Evolutionary conservation across 2,888 invertebrate genomes (phyloP), one percentile per base, ranked within the genome.

Genomic region (Magallana nippona): DNA sequence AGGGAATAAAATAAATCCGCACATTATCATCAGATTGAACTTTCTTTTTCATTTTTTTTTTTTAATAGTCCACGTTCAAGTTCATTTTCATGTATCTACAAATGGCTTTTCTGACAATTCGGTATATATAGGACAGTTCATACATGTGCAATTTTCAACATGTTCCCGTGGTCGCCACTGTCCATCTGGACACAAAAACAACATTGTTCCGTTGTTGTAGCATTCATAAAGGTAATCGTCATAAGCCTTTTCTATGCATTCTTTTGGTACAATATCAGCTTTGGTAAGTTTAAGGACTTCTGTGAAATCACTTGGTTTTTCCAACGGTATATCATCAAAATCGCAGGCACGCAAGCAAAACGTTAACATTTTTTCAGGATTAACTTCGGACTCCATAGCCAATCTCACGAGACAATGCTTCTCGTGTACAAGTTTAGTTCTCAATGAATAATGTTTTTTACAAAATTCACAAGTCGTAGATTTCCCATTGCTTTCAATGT

Each of bases 361-460:
- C 19, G 60, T 60, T n/a, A 19, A 19, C 60, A 60, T 60, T 60
- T 60, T 60, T 19, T n/a, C 19, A 19, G 19, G n/a, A 60, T 60
- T 60, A 17, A 19, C 19, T 60, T 60, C 19, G 19, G 60, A 17
- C 19, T 60, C 60, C 19, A 60, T n/a, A 17, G 60, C 60, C 60
- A 60, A 19, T 60, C 60, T 60, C n/a, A 60, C 60, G 19, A 60
- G 60, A 60, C 60, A 60, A 19, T 60, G 60, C 19, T 60, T 60
- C 19, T 60, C 60, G 60, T 60, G 60, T 19, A 60, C 60, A 19
- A 60, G 60, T 60, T 60, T 60, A 19, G 60, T 60, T 60, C 60
- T 60, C 60, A 60, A 60, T 19, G 19, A 17, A 19, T 60, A 60
- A 60, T 60, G 60, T 60, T 60, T 60, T 60, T 60, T 19, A 60